Conservation (phyloP, 2,113 vertebrate species). For the Chionomys nivalis region DNA sequence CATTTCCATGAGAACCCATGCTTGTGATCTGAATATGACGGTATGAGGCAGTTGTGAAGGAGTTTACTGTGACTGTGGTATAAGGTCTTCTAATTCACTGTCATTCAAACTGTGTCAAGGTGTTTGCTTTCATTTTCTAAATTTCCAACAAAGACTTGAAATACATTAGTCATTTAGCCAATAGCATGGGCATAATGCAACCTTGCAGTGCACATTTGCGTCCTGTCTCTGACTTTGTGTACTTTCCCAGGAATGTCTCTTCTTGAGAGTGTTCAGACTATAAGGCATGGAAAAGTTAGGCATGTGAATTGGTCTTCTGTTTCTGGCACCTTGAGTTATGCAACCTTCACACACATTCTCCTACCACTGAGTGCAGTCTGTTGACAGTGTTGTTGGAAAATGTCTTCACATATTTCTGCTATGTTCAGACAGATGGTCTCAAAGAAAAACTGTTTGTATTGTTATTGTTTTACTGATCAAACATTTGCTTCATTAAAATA, state of each 20-base stretch:
- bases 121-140: background rate
- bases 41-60: too few species aligned
- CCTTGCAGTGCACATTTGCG: background rate
- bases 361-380: background rate
- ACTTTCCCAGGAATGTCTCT: background rate
- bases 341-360: background rate
- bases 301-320: background rate
- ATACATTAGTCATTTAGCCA: background rate
- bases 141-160: background rate
- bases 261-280: background rate
- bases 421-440: conserved; percentile 68
- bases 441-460: conserved; percentile 72
- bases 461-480: conserved; percentile 68
- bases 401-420: conserved; percentile 60
- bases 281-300: background rate
- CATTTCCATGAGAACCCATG: background rate
- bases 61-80: background rate
- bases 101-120: background rate
- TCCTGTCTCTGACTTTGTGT: conserved; percentile 11
- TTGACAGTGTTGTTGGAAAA: conserved; percentile 37
- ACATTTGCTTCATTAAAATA: conserved; percentile 68
- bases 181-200: background rate
- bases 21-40: background rate
- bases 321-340: background rate
- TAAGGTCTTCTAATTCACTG: background rate